A percentile compares a stretch with the other conserved stretches of the same genome.
phyloP scores from a whole-genome alignment of 2,888 invertebrate genomes.

The Odontocerum albicorne region DNA sequence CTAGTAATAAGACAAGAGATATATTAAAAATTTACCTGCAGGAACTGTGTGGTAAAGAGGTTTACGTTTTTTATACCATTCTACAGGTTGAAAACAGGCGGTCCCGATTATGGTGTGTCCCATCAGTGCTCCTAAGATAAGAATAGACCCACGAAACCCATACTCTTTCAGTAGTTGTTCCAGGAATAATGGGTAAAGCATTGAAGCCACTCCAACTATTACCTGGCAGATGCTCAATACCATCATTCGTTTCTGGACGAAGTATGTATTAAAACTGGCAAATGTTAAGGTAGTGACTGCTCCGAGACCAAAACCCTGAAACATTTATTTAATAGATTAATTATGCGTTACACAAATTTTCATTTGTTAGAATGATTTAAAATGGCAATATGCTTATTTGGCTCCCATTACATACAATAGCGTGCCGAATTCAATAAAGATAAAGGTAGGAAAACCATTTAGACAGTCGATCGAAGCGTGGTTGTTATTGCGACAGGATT shows the following conservation, averaged over 20 bases:
- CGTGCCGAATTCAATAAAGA: too few species aligned
- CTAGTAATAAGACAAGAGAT: too few species aligned
- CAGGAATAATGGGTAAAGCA: slow-evolving; percentile 60
- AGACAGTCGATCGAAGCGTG: too few species aligned
- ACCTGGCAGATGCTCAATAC: slow-evolving; percentile 66
- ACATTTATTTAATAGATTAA: too few species aligned
- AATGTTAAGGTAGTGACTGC: slow-evolving; percentile 65
- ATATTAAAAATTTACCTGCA: too few species aligned
- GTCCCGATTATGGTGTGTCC: slow-evolving; percentile 62
- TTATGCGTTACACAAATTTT: too few species aligned
- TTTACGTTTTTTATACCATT: slow-evolving; percentile 27
- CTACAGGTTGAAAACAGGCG: slow-evolving; percentile 40
- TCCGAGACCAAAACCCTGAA: slow-evolving; percentile 62
- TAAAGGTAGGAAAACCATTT: too few species aligned
- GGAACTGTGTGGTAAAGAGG: too few species aligned
- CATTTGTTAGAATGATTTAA: too few species aligned
- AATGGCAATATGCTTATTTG: too few species aligned
- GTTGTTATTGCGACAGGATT: too few species aligned
- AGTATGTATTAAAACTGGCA: slow-evolving; percentile 64
- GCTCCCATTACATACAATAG: too few species aligned
- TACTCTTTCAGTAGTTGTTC: slow-evolving; percentile 54
- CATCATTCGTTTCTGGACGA: slow-evolving; percentile 59
- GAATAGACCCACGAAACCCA: slow-evolving; percentile 65
- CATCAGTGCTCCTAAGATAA: slow-evolving; percentile 61
- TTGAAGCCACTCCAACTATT: slow-evolving; percentile 58